Conservation (phyloP, 2,797 vertebrate genomes). For the Micromesistius poutassou region DNA sequence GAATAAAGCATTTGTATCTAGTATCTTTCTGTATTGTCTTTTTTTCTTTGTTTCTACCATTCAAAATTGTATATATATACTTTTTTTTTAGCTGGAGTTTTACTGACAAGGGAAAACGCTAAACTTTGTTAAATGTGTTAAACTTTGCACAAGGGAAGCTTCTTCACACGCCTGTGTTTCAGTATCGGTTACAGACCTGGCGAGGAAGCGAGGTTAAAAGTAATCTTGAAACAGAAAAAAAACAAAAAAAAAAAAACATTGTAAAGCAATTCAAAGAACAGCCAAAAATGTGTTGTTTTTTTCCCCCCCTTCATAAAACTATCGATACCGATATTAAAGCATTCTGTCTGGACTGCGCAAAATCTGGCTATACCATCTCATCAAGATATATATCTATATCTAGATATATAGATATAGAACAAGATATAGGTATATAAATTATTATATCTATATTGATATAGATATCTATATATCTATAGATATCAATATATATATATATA, state of each 20-base stretch:
- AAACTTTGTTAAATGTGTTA: constrained; percentile 4
- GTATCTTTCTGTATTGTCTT: constrained; percentile 45
- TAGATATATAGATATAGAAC: not conserved
- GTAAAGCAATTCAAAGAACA: constrained; percentile 69
- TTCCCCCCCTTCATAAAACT: constrained; percentile 49
- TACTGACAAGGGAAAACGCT: constrained; percentile 18
- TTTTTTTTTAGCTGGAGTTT: constrained; percentile 39
- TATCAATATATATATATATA: too few relatives aligned
- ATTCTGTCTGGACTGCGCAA: constrained; percentile 64
- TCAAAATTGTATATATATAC: constrained; percentile 45
- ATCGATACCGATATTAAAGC: constrained; percentile 36
- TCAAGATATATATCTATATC: constrained; percentile 7
- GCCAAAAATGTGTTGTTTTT: constrained; percentile 52
- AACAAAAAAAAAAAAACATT: constrained; percentile 68
- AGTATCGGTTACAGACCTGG: constrained; percentile 34
- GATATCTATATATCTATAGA: not conserved
- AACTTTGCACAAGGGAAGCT: not conserved
- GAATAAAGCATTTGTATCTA: constrained; percentile 53
- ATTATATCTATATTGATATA: not conserved
- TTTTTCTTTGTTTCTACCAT: constrained; percentile 41
- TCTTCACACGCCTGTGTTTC: constrained; percentile 28
- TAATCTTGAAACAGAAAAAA: constrained; percentile 53
- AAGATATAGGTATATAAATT: not conserved
- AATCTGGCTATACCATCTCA: constrained; percentile 63
- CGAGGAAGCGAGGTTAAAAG: constrained; percentile 36